Conservation (phyloP, 2,888 invertebrate genomes). For the Philhelius pedissequus region DNA sequence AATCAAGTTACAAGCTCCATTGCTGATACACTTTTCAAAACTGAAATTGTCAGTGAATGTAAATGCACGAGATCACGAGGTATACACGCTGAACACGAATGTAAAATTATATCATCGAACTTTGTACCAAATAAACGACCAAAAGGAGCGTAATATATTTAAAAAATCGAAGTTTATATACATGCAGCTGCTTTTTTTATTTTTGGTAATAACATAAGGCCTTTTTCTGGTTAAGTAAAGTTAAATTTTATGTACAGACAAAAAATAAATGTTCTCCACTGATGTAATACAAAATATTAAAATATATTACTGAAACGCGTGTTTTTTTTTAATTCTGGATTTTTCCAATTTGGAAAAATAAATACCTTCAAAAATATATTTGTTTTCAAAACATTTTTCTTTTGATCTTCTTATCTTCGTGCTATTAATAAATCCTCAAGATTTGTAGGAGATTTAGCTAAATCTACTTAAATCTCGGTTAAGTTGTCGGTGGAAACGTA, state of each 20-base stretch:
- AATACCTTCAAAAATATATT: no score
- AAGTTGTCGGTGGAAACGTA: no score
- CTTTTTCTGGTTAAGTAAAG: not conserved
- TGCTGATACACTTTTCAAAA: slow-evolving; percentile 77
- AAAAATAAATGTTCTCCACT: not conserved
- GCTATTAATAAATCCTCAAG: no score
- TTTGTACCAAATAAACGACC: slow-evolving; percentile 75
- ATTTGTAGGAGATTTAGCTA: no score
- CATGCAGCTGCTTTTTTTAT: not conserved
- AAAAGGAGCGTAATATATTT: slow-evolving; percentile 69
- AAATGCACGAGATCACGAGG: slow-evolving; percentile 73
- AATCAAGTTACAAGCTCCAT: slow-evolving; percentile 74
- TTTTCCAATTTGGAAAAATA: no score
- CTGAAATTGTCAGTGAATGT: slow-evolving; percentile 76
- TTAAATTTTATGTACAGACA: not conserved
- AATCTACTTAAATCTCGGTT: no score
- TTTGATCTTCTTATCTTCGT: no score
- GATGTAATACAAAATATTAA: not conserved
- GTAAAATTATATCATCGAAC: slow-evolving; percentile 73
- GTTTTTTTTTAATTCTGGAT: not conserved
- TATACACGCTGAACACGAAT: slow-evolving; percentile 75
- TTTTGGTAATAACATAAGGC: not conserved
- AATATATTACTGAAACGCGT: not conserved
- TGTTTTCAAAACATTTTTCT: no score
- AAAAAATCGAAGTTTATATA: not conserved